Conservation (phyloP, 2,888 invertebrate genomes). For the Drosophila anomalata region DNA sequence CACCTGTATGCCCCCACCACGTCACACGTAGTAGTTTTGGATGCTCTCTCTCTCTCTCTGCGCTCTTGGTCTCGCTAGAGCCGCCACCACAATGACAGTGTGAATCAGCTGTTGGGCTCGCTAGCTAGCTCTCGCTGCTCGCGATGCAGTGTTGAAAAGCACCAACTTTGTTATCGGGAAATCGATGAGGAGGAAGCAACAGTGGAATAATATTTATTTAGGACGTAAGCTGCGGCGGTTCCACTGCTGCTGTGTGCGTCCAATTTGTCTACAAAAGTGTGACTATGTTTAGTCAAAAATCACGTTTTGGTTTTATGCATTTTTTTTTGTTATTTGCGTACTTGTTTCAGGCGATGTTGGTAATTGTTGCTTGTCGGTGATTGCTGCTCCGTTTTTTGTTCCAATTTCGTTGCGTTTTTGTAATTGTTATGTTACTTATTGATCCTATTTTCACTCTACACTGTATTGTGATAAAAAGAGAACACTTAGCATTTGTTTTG, state of each 20-base stretch:
- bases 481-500: conserved; percentile 33
- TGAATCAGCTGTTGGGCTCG: conserved; percentile 60
- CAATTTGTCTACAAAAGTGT: conserved; percentile 61
- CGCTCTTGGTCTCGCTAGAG: conserved; percentile 37
- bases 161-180: conserved; percentile 31
- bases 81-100: conserved; percentile 29
- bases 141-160: conserved; percentile 59
- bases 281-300: conserved; percentile 50
- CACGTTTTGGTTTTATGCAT: conserved; percentile 34
- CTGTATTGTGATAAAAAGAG: conserved; percentile 35
- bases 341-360: conserved; percentile 41
- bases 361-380: conserved; percentile 45
- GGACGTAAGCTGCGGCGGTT: conserved; percentile 25
- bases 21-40: conserved; percentile 50
- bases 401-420: conserved; percentile 21
- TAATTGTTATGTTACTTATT: conserved; percentile 12
- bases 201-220: conserved; percentile 39
- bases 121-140: conserved; percentile 15
- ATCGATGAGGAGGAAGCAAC: conserved; percentile 53
- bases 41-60: conserved; percentile 25
- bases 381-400: conserved; percentile 30
- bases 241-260: conserved; percentile 18
- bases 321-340: conserved; percentile 48
- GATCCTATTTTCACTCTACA: conserved; percentile 52
- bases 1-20: conserved; percentile 59